phyloP scores from a whole-genome alignment of 1,140 invertebrate genomes.

The Contarinia nasturtii region DNA sequence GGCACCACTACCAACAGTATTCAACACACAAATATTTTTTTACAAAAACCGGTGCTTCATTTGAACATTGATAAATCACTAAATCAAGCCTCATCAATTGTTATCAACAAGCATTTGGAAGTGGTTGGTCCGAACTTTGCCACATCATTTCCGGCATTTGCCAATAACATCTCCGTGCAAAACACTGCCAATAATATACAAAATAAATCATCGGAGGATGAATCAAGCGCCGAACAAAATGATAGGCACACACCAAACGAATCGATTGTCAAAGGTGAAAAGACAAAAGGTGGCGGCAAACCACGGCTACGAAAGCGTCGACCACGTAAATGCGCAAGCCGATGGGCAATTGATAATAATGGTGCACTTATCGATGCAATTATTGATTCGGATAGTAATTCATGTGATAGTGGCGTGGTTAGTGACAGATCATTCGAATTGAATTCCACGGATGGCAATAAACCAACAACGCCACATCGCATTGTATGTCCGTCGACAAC shows the following conservation, averaged over 20 bases:
- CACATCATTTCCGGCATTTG: constrained; percentile 1
- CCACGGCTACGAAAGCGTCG: background rate
- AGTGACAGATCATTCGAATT: constrained; percentile 8
- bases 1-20: background rate
- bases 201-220: background rate
- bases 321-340: background rate
- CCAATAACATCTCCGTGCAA: background rate
- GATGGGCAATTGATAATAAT: background rate
- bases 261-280: too few relatives aligned
- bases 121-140: constrained; percentile 18
- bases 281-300: background rate
- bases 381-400: constrained; percentile 20
- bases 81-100: constrained; percentile 20
- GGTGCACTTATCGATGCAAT: constrained; percentile 6
- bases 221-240: background rate
- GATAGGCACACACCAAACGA: too few relatives aligned
- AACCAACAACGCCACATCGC: constrained; percentile 22
- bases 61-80: constrained; percentile 21
- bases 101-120: constrained; percentile 20
- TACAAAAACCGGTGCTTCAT: constrained; percentile 20
- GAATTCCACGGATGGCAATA: constrained; percentile 7
- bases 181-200: background rate
- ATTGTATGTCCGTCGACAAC: constrained; percentile 21
- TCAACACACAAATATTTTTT: constrained; percentile 9
- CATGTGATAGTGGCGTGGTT: constrained; percentile 22